Conservation (phyloP, 2,888 invertebrate species). For the Atrina japonica region DNA sequence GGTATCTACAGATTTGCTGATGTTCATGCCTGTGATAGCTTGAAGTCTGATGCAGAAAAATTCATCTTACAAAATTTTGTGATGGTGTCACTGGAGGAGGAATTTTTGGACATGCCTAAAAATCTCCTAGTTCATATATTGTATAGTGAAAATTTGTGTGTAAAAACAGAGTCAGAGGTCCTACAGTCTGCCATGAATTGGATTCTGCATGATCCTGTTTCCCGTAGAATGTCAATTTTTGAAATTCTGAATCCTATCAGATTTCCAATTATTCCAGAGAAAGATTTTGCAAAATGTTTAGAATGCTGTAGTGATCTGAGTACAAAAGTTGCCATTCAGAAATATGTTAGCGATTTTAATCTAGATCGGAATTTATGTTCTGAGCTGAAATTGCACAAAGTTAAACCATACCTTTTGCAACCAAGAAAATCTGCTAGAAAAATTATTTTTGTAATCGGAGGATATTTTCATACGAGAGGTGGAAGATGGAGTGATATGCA, state of each 20-base stretch:
- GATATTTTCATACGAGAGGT: slow-evolving; percentile 92
- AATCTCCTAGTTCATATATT: slow-evolving; percentile 89
- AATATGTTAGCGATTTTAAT: slow-evolving; percentile 68
- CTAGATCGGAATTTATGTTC: slow-evolving; percentile 50
- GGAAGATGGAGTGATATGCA: slow-evolving; percentile 86
- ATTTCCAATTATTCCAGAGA: slow-evolving; percentile 88
- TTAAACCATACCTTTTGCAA: slow-evolving; percentile 79
- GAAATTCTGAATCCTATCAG: slow-evolving; percentile 91
- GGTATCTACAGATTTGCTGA: slow-evolving; percentile 88
- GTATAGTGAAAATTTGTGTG: slow-evolving; percentile 91
- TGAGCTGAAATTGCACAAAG: slow-evolving; percentile 34
- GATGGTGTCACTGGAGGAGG: slow-evolving; percentile 90
- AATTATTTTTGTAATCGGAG: slow-evolving; percentile 93
- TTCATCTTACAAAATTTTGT: slow-evolving; percentile 94
- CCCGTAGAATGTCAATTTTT: slow-evolving; percentile 91
- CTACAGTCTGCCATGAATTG: slow-evolving; percentile 89
- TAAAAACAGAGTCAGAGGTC: slow-evolving; percentile 94
- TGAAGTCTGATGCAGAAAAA: slow-evolving; percentile 89
- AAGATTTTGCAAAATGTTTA: slow-evolving; percentile 85
- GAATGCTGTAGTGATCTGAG: slow-evolving; percentile 91
- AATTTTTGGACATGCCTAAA: slow-evolving; percentile 91
- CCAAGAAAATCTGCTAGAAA: slow-evolving; percentile 93
- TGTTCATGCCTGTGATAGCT: slow-evolving; percentile 90
- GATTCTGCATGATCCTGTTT: slow-evolving; percentile 90
- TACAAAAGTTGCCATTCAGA: slow-evolving; percentile 87